phyloP scores from a whole-genome alignment of 2,113 vertebrate genomes.

The Thunnus maccoyii region DNA sequence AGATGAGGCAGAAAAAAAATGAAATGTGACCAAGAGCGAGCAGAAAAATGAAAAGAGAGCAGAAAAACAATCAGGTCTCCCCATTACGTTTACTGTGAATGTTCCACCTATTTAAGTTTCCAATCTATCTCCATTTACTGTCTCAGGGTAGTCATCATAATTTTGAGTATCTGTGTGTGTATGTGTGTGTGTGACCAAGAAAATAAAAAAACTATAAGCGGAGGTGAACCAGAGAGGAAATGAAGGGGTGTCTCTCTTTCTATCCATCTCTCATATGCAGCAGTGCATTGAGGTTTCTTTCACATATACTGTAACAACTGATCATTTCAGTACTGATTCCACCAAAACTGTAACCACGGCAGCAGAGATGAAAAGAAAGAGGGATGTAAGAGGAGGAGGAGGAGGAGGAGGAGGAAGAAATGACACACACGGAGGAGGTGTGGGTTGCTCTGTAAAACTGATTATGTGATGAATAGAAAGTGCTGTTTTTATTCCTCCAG shows the following conservation, averaged over 20 bases:
- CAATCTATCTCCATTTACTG: constrained; percentile 65
- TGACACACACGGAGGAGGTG: constrained; percentile 46
- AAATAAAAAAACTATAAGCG: constrained; percentile 24
- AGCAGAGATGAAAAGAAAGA: constrained; percentile 19
- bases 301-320: constrained; percentile 14
- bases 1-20: constrained; percentile 36
- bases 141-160: constrained; percentile 23
- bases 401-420: constrained; percentile 39
- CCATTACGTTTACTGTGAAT: constrained; percentile 43
- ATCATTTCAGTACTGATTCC: constrained; percentile 38
- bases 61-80: constrained; percentile 60
- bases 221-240: constrained; percentile 35
- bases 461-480: constrained; percentile 69
- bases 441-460: constrained; percentile 65
- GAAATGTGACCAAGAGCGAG: constrained; percentile 44
- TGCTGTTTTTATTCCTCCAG: constrained; percentile 52
- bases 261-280: neutral
- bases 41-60: constrained; percentile 44
- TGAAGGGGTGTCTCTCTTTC: constrained; percentile 24
- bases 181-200: neutral
- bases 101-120: constrained; percentile 64
- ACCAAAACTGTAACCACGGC: constrained; percentile 51
- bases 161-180: constrained; percentile 14
- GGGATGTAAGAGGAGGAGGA: neutral
- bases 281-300: neutral